phyloP scores from a whole-genome alignment of 2,797 vertebrate genomes.

The Hypotaenidia okinawae region DNA sequence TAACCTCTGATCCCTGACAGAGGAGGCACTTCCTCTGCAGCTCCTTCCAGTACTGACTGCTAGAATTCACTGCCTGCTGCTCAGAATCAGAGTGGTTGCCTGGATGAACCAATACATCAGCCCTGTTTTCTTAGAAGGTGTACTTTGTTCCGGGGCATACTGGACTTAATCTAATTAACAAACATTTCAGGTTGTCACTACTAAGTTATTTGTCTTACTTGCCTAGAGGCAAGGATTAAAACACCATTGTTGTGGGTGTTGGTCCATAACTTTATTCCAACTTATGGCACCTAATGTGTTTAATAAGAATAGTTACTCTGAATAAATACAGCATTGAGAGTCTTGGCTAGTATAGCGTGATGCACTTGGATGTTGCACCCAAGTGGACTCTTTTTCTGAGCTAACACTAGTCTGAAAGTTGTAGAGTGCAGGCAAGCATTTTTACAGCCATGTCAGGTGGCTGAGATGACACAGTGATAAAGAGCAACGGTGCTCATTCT shows the following conservation, averaged over 20 bases:
- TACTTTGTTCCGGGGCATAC: background rate
- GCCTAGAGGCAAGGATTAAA: background rate
- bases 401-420: background rate
- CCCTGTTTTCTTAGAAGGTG: background rate
- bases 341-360: fast-evolving
- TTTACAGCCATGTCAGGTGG: background rate
- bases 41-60: background rate
- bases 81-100: background rate
- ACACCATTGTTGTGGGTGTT: background rate
- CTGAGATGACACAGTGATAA: background rate
- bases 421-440: background rate
- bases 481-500: background rate
- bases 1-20: background rate
- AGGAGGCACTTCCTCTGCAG: background rate
- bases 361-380: background rate
- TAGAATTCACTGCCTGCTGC: background rate
- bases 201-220: background rate
- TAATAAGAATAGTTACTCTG: background rate
- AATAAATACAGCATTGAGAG: background rate
- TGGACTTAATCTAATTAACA: background rate
- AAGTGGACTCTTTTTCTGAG: background rate
- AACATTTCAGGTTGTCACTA: background rate
- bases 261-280: background rate
- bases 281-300: background rate
- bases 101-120: background rate